Evolutionary conservation across 1,140 invertebrate genomes (phyloP).

Genomic region (Drosophila bocqueti): DNA sequence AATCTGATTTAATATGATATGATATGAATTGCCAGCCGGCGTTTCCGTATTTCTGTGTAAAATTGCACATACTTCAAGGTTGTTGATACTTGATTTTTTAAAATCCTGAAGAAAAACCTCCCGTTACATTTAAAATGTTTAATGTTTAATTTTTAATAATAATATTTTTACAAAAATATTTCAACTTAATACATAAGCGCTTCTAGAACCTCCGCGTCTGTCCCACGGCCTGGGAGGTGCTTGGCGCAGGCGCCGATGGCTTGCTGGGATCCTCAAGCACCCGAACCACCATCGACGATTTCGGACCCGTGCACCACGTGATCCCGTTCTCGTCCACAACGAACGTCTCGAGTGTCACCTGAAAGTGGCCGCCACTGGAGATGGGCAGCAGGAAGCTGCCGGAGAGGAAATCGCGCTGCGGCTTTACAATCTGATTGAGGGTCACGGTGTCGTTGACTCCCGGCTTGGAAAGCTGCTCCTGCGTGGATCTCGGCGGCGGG

Average conservation of each 20-base stretch:
- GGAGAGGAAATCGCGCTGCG: constrained; percentile 93
- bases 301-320: constrained; percentile 81
- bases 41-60: not conserved
- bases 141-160: constrained; percentile 17
- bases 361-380: constrained; percentile 82
- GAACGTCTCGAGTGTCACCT: constrained; percentile 82
- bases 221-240: constrained; percentile 58
- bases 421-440: constrained; percentile 89
- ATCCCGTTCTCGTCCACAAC: constrained; percentile 84
- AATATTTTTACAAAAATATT: constrained; percentile 8
- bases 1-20: not conserved
- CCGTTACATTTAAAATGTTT: not conserved
- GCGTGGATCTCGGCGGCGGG: constrained; percentile 84
- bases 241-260: constrained; percentile 57
- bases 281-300: constrained; percentile 82
- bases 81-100: not conserved
- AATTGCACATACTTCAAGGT: not conserved
- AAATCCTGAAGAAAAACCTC: not conserved
- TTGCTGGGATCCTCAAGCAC: constrained; percentile 83
- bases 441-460: constrained; percentile 85
- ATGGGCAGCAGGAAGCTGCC: constrained; percentile 90
- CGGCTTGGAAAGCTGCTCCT: constrained; percentile 84
- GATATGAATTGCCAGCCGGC: not conserved
- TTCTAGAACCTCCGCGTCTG: constrained; percentile 72
- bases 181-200: not conserved